Percentiles rank a stretch among this genome's conserved stretches.
These are phyloP conservation scores for Seriola rivoliana DNA, from an alignment of 2,113 vertebrate species.

Conservation along the genomic window DNA sequence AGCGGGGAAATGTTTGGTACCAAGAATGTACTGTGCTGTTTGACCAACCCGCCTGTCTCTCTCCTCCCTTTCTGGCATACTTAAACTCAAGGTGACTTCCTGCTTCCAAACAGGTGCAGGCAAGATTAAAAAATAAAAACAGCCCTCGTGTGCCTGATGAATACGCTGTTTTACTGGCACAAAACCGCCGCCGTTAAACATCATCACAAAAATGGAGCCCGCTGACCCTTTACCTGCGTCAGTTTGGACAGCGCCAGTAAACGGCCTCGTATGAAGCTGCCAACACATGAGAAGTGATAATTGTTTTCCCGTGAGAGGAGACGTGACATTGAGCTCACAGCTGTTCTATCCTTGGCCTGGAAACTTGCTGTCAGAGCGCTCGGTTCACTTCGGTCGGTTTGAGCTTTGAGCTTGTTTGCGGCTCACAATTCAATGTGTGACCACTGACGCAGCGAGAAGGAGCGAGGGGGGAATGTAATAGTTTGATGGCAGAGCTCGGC, in stretches of 20 bases:
- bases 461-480: background rate
- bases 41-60: background rate
- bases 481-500: background rate
- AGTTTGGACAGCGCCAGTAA: background rate
- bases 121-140: slow-evolving; percentile 2
- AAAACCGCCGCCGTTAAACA: slow-evolving; percentile 10
- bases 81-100: slow-evolving; percentile 45
- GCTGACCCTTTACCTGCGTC: background rate
- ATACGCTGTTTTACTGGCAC: slow-evolving; percentile 5
- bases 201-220: slow-evolving; percentile 4
- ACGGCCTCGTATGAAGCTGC: slow-evolving; percentile 4
- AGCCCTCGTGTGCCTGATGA: slow-evolving; percentile 1
- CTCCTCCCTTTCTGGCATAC: slow-evolving; percentile 10
- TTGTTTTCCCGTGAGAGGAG: background rate
- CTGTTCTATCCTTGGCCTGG: slow-evolving; percentile 3
- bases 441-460: background rate
- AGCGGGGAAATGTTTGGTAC: background rate
- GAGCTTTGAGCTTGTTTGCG: background rate
- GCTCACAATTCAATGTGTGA: slow-evolving; percentile 19
- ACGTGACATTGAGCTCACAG: background rate
- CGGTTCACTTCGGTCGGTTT: background rate
- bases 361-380: background rate
- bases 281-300: background rate
- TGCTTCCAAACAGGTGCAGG: slow-evolving; percentile 40
- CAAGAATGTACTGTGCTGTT: background rate